These are phyloP conservation scores for Siderastrea siderea DNA, from an alignment of 92 coral and sea anemone genomes.

Conservation along the genomic window DNA sequence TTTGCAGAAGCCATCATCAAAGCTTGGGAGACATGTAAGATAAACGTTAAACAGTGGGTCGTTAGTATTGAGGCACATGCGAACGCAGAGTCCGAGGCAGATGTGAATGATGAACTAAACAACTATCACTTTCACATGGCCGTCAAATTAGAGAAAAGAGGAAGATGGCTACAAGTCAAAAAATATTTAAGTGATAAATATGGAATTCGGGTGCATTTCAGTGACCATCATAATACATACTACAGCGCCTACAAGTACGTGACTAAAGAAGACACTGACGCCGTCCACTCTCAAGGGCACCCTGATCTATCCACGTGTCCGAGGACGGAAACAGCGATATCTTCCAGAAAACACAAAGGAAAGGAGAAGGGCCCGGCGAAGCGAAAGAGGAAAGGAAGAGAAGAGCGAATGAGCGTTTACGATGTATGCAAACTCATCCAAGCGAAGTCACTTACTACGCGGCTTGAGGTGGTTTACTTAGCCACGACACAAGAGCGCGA, in stretches of 20 bases:
- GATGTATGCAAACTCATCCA: slow-evolving; percentile 37
- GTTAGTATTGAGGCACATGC: neutral
- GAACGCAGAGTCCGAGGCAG: neutral
- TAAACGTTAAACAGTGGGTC: neutral
- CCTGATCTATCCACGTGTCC: slow-evolving; percentile 56
- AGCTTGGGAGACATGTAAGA: neutral
- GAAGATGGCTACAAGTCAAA: slow-evolving; percentile 47
- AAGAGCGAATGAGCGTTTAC: slow-evolving; percentile 30
- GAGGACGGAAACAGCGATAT: slow-evolving; percentile 44
- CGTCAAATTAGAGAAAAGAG: slow-evolving; percentile 34
- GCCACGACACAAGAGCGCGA: slow-evolving; percentile 44
- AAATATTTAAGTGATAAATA: slow-evolving; percentile 39
- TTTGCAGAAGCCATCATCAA: too few relatives aligned
- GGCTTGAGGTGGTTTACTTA: slow-evolving; percentile 30
- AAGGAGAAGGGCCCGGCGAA: neutral
- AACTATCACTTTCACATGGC: slow-evolving; percentile 52
- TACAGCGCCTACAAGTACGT: slow-evolving; percentile 57
- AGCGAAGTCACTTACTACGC: slow-evolving; percentile 3
- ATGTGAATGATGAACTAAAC: neutral
- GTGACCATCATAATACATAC: slow-evolving; percentile 62
- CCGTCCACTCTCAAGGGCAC: slow-evolving; percentile 39
- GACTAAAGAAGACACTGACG: slow-evolving; percentile 49
- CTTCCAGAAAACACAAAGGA: slow-evolving; percentile 22
- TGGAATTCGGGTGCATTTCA: slow-evolving; percentile 65
- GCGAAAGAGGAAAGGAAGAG: neutral